Evolutionary conservation across 2,888 invertebrate genomes (phyloP).

Genomic region (Oasisia sp.): DNA sequence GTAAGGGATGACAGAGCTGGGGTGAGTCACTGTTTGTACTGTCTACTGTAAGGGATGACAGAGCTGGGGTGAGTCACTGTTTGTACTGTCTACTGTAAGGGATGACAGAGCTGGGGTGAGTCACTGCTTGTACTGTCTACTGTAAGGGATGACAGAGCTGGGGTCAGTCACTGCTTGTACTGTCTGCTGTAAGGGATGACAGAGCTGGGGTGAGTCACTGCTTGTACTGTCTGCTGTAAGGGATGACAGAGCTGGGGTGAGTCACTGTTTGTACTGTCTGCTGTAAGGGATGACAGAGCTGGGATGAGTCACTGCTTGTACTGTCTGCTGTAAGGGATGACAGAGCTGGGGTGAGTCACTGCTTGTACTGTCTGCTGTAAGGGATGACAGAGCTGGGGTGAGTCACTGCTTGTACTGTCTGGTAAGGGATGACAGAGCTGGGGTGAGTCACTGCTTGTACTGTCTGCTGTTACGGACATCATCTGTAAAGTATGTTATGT

Average conservation of each 20-base stretch:
- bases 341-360: constrained; percentile 79
- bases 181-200: constrained; percentile 76
- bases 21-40: constrained; percentile 68
- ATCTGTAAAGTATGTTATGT: no score
- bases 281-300: constrained; percentile 85
- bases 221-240: constrained; percentile 63
- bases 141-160: constrained; percentile 85
- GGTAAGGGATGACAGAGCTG: constrained; percentile 84
- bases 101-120: constrained; percentile 85
- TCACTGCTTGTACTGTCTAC: not conserved
- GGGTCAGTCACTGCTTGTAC: constrained; percentile 71
- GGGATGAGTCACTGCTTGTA: constrained; percentile 71
- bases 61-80: constrained; percentile 78
- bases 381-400: constrained; percentile 90
- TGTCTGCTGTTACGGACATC: not conserved
- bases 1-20: constrained; percentile 86
- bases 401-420: constrained; percentile 40
- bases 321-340: constrained; percentile 75
- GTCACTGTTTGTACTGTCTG: constrained; percentile 28
- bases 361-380: not conserved
- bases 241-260: constrained; percentile 87
- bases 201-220: constrained; percentile 78
- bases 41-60: constrained; percentile 76
- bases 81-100: constrained; percentile 69
- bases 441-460: constrained; percentile 71